Evolutionary conservation across 2,113 vertebrate genomes (phyloP).

Genomic region (Upupa epops): DNA sequence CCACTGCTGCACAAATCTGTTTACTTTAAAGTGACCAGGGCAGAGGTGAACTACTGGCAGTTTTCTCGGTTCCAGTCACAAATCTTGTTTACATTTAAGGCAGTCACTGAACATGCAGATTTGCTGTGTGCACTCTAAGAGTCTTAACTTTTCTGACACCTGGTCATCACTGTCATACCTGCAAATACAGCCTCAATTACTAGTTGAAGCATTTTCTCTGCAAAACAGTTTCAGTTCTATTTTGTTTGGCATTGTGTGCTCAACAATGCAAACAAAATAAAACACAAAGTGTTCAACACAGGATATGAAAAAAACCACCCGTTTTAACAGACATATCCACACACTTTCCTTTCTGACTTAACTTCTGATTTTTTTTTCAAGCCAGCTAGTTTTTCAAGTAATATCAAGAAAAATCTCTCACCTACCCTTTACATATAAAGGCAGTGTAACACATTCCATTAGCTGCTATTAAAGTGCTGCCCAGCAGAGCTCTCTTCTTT

Average conservation of each 20-base stretch:
- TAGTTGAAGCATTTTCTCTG: neutral
- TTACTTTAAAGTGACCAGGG: neutral
- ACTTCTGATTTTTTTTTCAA: neutral
- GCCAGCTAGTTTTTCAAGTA: neutral
- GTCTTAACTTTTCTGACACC: neutral
- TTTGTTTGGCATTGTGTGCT: neutral
- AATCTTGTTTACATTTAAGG: neutral
- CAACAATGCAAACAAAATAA: neutral
- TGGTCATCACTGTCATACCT: neutral
- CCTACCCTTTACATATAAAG: neutral
- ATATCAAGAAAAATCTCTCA: neutral
- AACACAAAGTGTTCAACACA: neutral
- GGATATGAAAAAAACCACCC: neutral
- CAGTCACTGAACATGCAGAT: neutral
- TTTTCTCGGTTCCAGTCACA: neutral
- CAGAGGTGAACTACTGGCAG: neutral
- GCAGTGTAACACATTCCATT: neutral
- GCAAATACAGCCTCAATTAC: neutral
- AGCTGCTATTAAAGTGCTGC: neutral
- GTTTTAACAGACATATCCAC: neutral
- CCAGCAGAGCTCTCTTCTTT: neutral
- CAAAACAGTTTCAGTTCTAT: neutral
- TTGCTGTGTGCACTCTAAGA: neutral
- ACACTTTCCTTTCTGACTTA: neutral
- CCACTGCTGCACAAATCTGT: neutral